phyloP scores from a whole-genome alignment of 2,888 invertebrate species.

The Leptura quadrifasciata region DNA sequence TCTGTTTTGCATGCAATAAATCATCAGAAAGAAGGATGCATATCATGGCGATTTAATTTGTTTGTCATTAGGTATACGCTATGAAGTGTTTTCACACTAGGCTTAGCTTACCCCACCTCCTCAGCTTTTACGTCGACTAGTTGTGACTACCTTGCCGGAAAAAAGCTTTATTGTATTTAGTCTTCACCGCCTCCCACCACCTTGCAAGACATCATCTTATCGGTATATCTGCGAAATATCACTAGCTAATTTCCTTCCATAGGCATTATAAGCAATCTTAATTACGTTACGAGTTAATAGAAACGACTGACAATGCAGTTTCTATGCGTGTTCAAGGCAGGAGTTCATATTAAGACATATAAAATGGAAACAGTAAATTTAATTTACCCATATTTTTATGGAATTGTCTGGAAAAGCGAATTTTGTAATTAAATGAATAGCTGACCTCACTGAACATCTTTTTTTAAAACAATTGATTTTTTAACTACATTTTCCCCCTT shows the following conservation, averaged over 20 bases:
- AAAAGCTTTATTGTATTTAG: slow-evolving; percentile 5
- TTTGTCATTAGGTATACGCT: slow-evolving; percentile 37
- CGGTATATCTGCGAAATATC: slow-evolving; percentile 26
- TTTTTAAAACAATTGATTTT: too few species aligned
- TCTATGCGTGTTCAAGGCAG: background rate
- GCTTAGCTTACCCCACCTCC: background rate
- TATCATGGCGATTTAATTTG: slow-evolving; percentile 48
- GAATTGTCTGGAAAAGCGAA: too few species aligned
- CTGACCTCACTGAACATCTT: too few species aligned
- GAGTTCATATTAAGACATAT: too few species aligned
- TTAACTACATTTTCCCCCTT: too few species aligned
- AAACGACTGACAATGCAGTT: background rate
- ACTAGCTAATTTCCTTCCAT: slow-evolving; percentile 17
- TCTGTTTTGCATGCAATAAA: slow-evolving; percentile 45
- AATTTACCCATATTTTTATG: too few species aligned
- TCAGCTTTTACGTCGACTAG: background rate
- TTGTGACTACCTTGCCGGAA: slow-evolving; percentile 5
- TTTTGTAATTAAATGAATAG: too few species aligned
- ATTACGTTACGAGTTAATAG: background rate
- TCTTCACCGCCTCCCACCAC: background rate
- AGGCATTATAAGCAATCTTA: background rate
- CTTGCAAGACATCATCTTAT: background rate
- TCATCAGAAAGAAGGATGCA: slow-evolving; percentile 42
- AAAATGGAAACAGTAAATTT: too few species aligned
- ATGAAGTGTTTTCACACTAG: background rate